Conservation (phyloP, 30 jellyfish, hydroid and myxozoan species). For the Aurelia aurita region DNA sequence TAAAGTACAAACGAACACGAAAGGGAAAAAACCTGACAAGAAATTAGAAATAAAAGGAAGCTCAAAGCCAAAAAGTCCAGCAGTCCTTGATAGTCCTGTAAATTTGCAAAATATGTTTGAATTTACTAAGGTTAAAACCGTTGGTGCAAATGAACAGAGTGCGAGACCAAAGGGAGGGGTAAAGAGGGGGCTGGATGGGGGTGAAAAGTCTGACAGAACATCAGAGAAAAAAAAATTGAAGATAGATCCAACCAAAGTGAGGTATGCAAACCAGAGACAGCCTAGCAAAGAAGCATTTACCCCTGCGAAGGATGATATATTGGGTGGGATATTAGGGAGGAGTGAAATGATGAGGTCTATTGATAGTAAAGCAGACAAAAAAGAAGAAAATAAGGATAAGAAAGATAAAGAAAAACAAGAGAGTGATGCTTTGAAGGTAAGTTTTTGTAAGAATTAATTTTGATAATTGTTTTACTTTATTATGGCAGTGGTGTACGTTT, state of each 20-base stretch:
- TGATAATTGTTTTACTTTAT: neutral
- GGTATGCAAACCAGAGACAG: conserved; percentile 31
- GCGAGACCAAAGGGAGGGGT: neutral
- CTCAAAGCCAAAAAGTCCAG: neutral
- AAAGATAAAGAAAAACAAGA: neutral
- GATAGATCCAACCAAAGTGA: conserved; percentile 14
- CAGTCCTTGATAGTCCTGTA: neutral
- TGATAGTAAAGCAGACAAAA: conserved; percentile 16
- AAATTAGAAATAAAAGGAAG: neutral
- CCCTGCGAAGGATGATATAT: conserved; percentile 46
- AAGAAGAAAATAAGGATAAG: neutral
- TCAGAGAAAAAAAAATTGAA: conserved; percentile 4
- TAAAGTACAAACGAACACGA: neutral
- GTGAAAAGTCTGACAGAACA: neutral
- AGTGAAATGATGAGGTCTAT: conserved; percentile 43
- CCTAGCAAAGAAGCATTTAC: conserved; percentile 44
- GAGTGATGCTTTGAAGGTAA: neutral
- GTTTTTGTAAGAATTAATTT: neutral
- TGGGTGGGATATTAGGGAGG: conserved; percentile 69
- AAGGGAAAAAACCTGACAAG: neutral
- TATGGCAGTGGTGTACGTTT: neutral
- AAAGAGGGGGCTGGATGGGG: neutral
- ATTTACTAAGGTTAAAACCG: conserved; percentile 37
- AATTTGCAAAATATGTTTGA: conserved; percentile 8
- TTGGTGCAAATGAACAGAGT: neutral